These are phyloP conservation scores for Parasteatoda lunata DNA, from an alignment of 2,888 invertebrate species.

Conservation along the genomic window DNA sequence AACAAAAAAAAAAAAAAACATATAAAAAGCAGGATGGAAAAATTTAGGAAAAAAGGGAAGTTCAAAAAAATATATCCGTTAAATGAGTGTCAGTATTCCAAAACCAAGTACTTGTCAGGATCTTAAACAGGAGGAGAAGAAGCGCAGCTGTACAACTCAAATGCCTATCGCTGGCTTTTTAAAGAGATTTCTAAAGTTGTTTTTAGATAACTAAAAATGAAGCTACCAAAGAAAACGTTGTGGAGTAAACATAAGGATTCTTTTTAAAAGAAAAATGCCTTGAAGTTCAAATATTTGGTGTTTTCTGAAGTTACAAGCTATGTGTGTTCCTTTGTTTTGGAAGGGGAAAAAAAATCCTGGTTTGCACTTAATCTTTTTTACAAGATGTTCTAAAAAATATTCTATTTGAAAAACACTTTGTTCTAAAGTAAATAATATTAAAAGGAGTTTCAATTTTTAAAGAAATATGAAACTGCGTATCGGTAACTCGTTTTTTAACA, in stretches of 20 bases:
- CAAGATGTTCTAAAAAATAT: too few relatives aligned
- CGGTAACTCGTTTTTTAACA: too few relatives aligned
- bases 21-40: not conserved
- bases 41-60: not conserved
- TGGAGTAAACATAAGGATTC: not conserved
- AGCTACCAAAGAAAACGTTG: conserved; percentile 34
- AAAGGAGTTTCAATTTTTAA: too few relatives aligned
- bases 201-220: conserved; percentile 41
- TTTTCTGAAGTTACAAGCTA: not conserved
- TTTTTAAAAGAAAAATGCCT: conserved; percentile 3
- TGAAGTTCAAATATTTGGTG: conserved; percentile 49
- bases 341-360: not conserved
- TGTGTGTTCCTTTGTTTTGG: not conserved
- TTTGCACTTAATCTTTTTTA: too few relatives aligned
- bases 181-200: conserved; percentile 32
- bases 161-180: conserved; percentile 27
- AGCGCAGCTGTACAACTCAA: conserved; percentile 40
- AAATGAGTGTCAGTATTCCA: conserved; percentile 24
- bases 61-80: conserved; percentile 3
- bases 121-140: conserved; percentile 6
- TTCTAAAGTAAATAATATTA: too few relatives aligned
- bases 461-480: too few relatives aligned
- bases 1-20: conserved; percentile 5
- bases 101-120: conserved; percentile 42
- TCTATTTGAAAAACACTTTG: too few relatives aligned